Base-by-base conservation (phyloP, 1,140 invertebrate species). In the Bombus fervidus region DNA sequence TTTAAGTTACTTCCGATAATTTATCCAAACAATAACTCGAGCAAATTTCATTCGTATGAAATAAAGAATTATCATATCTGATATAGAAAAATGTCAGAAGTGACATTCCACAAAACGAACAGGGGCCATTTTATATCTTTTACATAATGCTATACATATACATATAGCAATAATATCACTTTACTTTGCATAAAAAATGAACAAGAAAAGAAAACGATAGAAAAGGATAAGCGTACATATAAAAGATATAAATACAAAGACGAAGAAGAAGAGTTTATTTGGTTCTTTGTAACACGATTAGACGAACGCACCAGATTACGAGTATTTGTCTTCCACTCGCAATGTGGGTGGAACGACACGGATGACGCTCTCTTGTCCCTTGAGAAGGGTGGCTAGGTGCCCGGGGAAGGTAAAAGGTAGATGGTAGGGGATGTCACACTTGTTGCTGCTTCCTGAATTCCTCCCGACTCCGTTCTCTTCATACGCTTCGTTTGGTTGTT, bases 351-450 rank as follows among this genome's bases (percentile, higher is more conserved):
- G n/a, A 59, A 34, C 43, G 59, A 74, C 81, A 39, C 81, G 81
- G 68, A 69, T 57, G 83, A 86, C 77, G 78, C 39, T 84, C 66
- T 71, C 62, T 64, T 31, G 37, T 22, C 77, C 77, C 85, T 64
- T 89, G 75, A 85, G 80, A 75, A 72, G 73, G 81, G 77, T 86
- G 72, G 85, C 62, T 90, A 90, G 88, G 82, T 69, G 78, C 41
- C 64, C 62, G 57, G 74, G 82, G 76, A 90, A 90, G 87, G 86
- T 91, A 85, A 85, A 83, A 90, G 85, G 87, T 90, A 84, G 79
- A 84, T 66, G 75, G 85, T 75, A 91, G 90, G 85, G 88, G 91
- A 90, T 90, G 85, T 90, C 87, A 87, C 90, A 91, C 91, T 91
- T 91, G 91, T 91, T 91, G 91, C 91, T 91, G 81, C 83, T 77